These are phyloP conservation scores for Spodoptera littoralis DNA, from an alignment of 2,888 invertebrate genomes.

Conservation along the genomic window DNA sequence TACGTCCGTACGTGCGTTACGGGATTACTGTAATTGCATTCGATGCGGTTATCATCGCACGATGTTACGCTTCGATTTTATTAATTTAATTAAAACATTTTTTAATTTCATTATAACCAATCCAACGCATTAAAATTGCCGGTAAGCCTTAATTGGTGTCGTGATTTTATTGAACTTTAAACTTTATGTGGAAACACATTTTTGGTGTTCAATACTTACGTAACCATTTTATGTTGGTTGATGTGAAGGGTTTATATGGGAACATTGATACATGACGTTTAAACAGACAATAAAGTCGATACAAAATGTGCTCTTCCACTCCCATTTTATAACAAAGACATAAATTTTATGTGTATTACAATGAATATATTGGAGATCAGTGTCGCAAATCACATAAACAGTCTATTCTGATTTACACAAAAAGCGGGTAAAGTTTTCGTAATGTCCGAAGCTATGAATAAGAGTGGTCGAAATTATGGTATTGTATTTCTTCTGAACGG, in stretches of 20 bases:
- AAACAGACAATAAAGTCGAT: constrained; percentile 10
- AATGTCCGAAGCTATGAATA: constrained; percentile 57
- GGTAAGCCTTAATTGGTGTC: constrained; percentile 19
- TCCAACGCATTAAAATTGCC: constrained; percentile 31
- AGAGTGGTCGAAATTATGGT: constrained; percentile 66
- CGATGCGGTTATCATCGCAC: constrained; percentile 64
- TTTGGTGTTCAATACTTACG: not conserved
- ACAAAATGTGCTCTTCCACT: not conserved
- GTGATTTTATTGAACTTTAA: constrained; percentile 27
- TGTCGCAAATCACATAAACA: constrained; percentile 47
- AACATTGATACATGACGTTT: constrained; percentile 12
- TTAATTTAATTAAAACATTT: constrained; percentile 56
- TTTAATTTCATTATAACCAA: constrained; percentile 48
- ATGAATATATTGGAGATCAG: constrained; percentile 32
- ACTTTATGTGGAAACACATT: constrained; percentile 10
- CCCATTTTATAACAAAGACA: constrained; percentile 9
- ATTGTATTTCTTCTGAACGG: constrained; percentile 78
- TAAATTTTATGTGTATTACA: constrained; percentile 25
- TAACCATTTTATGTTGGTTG: not conserved
- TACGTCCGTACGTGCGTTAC: constrained; percentile 36
- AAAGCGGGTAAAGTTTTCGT: constrained; percentile 49
- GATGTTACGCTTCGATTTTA: constrained; percentile 51
- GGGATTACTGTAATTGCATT: constrained; percentile 76
- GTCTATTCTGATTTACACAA: constrained; percentile 44
- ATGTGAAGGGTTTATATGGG: not conserved